These are phyloP conservation scores for Ametastegia equiseti DNA, from an alignment of 2,888 invertebrate species.

Conservation along the genomic window DNA sequence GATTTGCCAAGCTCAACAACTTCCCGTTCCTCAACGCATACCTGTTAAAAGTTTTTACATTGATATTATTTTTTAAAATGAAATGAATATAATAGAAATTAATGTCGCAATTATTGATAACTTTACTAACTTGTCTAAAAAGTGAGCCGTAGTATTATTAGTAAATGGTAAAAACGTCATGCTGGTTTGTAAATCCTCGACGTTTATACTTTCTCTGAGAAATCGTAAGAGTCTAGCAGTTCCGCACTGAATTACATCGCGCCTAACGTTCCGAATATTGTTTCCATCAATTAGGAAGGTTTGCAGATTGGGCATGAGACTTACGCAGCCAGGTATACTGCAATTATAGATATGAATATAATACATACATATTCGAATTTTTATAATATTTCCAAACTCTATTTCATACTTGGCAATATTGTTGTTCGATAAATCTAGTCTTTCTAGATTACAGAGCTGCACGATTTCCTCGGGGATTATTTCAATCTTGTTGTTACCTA, in stretches of 20 bases:
- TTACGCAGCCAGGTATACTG: conserved; percentile 84
- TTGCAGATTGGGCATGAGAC: conserved; percentile 87
- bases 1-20: conserved; percentile 81
- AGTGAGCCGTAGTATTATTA: conserved; percentile 67
- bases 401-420: conserved; percentile 76
- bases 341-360: conserved; percentile 51
- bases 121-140: conserved; percentile 45
- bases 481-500: conserved; percentile 89
- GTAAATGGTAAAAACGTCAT: conserved; percentile 29
- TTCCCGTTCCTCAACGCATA: conserved; percentile 79
- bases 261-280: conserved; percentile 87
- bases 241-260: conserved; percentile 91
- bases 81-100: background rate
- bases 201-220: conserved; percentile 81
- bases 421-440: conserved; percentile 92
- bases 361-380: background rate
- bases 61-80: background rate
- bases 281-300: conserved; percentile 92
- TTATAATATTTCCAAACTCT: background rate
- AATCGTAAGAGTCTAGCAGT: conserved; percentile 89
- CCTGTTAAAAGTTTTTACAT: conserved; percentile 68
- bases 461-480: conserved; percentile 88
- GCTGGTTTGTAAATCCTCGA: conserved; percentile 73
- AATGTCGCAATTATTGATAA: background rate
- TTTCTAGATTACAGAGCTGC: conserved; percentile 85